Percentiles rank a stretch among this genome's conserved stretches.
Conservation (phyloP, 2,888 invertebrate genomes). For the Camptogramma bilineatum region DNA sequence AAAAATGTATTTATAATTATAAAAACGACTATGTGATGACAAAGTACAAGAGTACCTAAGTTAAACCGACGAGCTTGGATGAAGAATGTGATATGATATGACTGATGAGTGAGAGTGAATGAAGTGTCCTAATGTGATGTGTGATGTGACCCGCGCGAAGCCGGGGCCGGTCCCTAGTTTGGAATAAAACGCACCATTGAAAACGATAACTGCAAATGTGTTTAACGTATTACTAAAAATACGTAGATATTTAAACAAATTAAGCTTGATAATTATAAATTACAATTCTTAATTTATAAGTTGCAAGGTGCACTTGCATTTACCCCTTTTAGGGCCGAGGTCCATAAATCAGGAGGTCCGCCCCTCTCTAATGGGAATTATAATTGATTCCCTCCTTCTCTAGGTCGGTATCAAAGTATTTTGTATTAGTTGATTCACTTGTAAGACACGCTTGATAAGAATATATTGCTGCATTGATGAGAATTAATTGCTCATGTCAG, state of each 20-base stretch:
- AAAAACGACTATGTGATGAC: no score
- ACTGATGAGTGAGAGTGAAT: no score
- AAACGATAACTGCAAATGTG: no score
- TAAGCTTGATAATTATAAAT: conserved; percentile 29
- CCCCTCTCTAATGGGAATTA: conserved; percentile 69
- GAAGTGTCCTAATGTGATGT: no score
- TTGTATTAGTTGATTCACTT: conserved; percentile 26
- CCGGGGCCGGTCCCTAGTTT: no score
- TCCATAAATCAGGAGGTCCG: conserved; percentile 61
- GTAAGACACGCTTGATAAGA: conserved; percentile 24
- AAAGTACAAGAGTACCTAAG: no score
- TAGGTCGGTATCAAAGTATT: conserved; percentile 39
- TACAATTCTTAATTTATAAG: conserved; percentile 31
- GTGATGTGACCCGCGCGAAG: no score
- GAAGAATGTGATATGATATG: no score
- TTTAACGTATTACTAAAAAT: background rate
- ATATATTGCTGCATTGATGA: background rate
- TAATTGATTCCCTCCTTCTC: conserved; percentile 68
- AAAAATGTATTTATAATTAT: no score
- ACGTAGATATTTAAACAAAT: conserved; percentile 18
- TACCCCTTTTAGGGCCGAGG: conserved; percentile 24
- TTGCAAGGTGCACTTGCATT: conserved; percentile 42
- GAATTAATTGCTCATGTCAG: conserved; percentile 12
- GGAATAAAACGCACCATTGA: no score
- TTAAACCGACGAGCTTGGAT: no score